Base-by-base conservation (phyloP, 2,797 vertebrate genomes). In the Pseudomugil gertrudae region DNA sequence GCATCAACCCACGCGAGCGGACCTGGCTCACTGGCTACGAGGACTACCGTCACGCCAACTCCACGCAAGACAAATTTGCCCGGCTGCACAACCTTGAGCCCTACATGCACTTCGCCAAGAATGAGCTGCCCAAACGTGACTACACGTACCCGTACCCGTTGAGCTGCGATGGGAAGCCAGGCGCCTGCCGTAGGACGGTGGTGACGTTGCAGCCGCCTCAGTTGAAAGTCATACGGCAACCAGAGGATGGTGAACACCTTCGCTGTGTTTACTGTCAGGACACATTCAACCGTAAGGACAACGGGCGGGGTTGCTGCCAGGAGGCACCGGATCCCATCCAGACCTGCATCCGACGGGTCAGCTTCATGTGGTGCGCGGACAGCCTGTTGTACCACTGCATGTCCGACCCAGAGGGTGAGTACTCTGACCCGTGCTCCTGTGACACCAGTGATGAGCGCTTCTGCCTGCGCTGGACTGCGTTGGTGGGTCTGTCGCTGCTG, bases 301-400 rank as follows among this genome's bases (percentile, higher is more conserved):
- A 98, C 57, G 86, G 95, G 33, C 87, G 96, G 24, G 96, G 96
- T 8, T 95, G 88, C 40, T 98, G 97, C 87, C 96, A 95, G 86
- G 96, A 98, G 53, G 97, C 96, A 0, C 96, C 96, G 0, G 97
- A 98, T 91, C 91, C 96, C 0, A 85, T 95, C 56, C 95, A 94
- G 85, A 96, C 94, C 60, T 96, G 96, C 89, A 98, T 98, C 90
- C 93, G 94, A 75, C 92, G 95, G 54, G 95, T 95, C 85, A 98
- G 96, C 94, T 98, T 96, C 86, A 95, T 98, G 95, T 97, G 96
- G 95, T 98, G 96, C 0, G 96, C 96, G 0, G 96, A 98, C 94
- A 97, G 95, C 89, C 94, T 98, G 92, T 94, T 98, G 73, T 98
- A 98, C 81, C 97, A 98, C 93, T 98, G 97, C 89, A 97, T 98